Percentiles rank a stretch among this genome's conserved stretches.
Evolutionary conservation across 2,888 invertebrate species (phyloP).

Genomic region (Lomographa bimaculata): DNA sequence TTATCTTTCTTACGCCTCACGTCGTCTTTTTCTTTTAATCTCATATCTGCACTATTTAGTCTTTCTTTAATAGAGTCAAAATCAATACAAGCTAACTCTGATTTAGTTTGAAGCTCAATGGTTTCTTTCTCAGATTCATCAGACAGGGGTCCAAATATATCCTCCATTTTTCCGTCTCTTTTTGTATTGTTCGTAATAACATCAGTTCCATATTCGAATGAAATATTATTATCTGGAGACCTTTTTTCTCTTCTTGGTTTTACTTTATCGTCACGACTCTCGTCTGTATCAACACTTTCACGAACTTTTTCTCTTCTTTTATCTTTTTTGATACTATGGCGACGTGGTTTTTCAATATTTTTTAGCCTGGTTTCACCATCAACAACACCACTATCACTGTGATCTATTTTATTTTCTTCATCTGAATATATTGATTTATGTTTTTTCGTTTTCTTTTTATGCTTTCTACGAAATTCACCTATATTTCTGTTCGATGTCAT

Average conservation of each 20-base stretch:
- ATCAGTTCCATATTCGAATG: conserved; percentile 54
- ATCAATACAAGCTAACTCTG: conserved; percentile 51
- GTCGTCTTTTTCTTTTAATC: conserved; percentile 76
- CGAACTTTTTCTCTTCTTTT: conserved; percentile 84
- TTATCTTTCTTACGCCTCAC: conserved; percentile 85
- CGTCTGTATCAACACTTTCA: conserved; percentile 74
- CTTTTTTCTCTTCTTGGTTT: conserved; percentile 85
- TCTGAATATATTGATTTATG: conserved; percentile 87
- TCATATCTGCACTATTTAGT: conserved; percentile 45
- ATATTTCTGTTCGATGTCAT: conserved; percentile 61
- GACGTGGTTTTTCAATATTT: conserved; percentile 78
- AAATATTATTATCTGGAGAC: conserved; percentile 40
- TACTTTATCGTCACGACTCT: conserved; percentile 78
- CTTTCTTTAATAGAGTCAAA: conserved; percentile 44
- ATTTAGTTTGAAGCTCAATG: conserved; percentile 42
- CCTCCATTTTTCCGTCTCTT: conserved; percentile 93
- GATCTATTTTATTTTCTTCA: conserved; percentile 75
- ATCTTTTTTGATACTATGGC: conserved; percentile 83
- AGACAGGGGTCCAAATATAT: conserved; percentile 93
- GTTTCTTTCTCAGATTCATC: conserved; percentile 85
- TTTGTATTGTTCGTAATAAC: conserved; percentile 64
- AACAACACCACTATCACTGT: conserved; percentile 45
- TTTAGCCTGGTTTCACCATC: conserved; percentile 64
- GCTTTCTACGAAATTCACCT: conserved; percentile 87
- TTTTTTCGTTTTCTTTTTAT: conserved; percentile 93